A percentile compares a stretch with the other conserved stretches of the same genome.
Evolutionary conservation across 2,113 vertebrate genomes (phyloP).

Genomic region (Siniperca chuatsi): DNA sequence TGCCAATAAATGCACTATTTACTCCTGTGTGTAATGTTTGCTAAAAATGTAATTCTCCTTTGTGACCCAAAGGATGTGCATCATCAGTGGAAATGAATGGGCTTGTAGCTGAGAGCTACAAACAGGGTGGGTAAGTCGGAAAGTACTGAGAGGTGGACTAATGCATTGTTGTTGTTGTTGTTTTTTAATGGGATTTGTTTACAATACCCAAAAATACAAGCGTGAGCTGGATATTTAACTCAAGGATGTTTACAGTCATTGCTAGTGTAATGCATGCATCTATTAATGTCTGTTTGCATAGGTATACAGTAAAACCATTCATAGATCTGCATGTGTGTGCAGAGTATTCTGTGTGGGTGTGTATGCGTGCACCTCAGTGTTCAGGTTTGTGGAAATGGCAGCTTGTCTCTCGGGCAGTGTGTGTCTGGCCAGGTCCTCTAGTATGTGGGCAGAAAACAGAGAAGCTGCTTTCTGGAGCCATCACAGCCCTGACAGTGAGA

Average conservation of each 20-base stretch:
- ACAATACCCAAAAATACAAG: background rate
- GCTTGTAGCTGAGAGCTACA: background rate
- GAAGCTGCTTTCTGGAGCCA: constrained; percentile 37
- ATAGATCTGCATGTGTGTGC: background rate
- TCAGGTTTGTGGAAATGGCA: constrained; percentile 50
- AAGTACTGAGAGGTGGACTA: background rate
- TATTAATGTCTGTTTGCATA: background rate
- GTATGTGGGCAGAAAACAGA: constrained; percentile 64
- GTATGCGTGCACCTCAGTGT: constrained; percentile 10
- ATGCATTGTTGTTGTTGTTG: background rate
- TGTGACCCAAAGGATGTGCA: background rate
- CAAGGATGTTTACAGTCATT: background rate
- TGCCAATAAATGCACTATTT: background rate
- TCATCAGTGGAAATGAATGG: background rate
- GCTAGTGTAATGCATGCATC: background rate
- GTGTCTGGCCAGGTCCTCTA: constrained; percentile 31
- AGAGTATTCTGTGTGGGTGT: constrained; percentile 7
- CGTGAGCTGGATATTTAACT: background rate
- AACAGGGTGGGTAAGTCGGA: background rate
- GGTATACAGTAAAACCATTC: background rate
- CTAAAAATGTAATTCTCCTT: background rate
- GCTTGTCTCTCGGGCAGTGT: constrained; percentile 35
- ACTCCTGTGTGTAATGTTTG: background rate
- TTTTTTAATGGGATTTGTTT: background rate
- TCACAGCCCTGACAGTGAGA: constrained; percentile 47